Conservation (phyloP, 2,888 invertebrate genomes). For the Holacanthella duospinosa region DNA sequence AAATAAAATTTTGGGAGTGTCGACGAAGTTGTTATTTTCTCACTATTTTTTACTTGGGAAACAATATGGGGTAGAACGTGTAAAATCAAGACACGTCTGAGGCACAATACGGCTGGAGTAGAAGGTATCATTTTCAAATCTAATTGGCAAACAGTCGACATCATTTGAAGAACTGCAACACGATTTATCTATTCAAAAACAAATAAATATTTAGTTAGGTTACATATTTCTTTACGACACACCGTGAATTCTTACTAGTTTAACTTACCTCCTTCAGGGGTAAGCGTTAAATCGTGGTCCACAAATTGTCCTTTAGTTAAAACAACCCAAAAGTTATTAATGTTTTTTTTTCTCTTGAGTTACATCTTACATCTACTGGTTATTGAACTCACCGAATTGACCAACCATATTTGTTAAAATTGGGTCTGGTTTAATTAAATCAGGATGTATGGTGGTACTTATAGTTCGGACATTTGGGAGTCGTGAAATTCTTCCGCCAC, state of each 20-base stretch:
- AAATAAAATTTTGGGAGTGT: too few relatives aligned
- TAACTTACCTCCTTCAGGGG: conserved; percentile 27
- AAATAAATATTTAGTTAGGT: neutral
- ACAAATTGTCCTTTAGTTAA: conserved; percentile 19
- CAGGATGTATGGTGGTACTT: conserved; percentile 34
- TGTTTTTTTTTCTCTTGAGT: too few relatives aligned
- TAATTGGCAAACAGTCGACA: conserved; percentile 25
- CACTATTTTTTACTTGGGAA: conserved; percentile 19
- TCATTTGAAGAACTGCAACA: conserved; percentile 13
- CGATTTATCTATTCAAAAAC: conserved; percentile 8
- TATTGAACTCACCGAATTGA: conserved; percentile 35
- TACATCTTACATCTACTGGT: too few relatives aligned
- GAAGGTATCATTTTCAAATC: conserved; percentile 20
- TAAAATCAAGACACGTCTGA: conserved; percentile 28
- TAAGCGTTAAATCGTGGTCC: conserved; percentile 36
- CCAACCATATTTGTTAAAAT: conserved; percentile 36
- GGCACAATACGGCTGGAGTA: conserved; percentile 10
- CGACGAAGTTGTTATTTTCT: neutral
- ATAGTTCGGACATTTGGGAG: conserved; percentile 34
- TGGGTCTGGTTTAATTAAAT: conserved; percentile 29
- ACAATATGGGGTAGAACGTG: conserved; percentile 27
- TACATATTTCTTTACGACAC: neutral
- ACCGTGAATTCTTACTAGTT: too few relatives aligned
- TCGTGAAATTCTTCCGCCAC: conserved; percentile 33
- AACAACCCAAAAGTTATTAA: too few relatives aligned